A percentile compares a stretch with the other conserved stretches of the same genome.
These are phyloP conservation scores for Cerceris ruficornis DNA, from an alignment of 2,888 invertebrate species.

Conservation along the genomic window DNA sequence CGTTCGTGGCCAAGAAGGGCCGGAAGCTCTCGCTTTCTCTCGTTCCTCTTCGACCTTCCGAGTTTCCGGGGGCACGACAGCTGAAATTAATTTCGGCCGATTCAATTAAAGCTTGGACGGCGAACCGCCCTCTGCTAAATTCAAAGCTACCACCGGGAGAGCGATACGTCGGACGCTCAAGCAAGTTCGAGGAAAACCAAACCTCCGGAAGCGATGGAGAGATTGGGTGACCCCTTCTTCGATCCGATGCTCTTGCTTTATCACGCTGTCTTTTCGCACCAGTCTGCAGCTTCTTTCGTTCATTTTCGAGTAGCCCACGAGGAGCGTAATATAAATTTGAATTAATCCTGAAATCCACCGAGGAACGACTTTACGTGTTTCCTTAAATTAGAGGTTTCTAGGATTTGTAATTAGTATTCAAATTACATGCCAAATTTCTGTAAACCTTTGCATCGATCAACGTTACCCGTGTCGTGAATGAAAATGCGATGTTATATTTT, in stretches of 20 bases:
- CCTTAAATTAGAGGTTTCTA: no score
- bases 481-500: no score
- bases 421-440: no score
- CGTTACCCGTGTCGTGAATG: no score
- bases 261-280: constrained; percentile 15
- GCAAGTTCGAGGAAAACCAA: constrained; percentile 47
- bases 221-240: constrained; percentile 18
- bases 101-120: constrained; percentile 76
- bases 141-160: constrained; percentile 41
- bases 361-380: no score
- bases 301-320: constrained; percentile 9
- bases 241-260: constrained; percentile 31
- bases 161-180: constrained; percentile 55
- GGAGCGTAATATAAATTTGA: constrained; percentile 40
- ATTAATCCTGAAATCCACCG: constrained; percentile 26
- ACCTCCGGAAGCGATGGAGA: constrained; percentile 35
- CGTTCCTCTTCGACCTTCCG: constrained; percentile 55
- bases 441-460: no score
- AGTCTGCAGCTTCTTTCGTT: constrained; percentile 36
- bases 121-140: constrained; percentile 67
- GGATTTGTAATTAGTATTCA: no score
- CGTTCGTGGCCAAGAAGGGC: constrained; percentile 47
- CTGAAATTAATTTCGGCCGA: constrained; percentile 79
- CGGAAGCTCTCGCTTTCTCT: constrained; percentile 57
- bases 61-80: constrained; percentile 70